Percentiles rank a stretch among this genome's conserved stretches.
phyloP scores from a whole-genome alignment of 2,113 vertebrate genomes.

The Arizona elegans region DNA sequence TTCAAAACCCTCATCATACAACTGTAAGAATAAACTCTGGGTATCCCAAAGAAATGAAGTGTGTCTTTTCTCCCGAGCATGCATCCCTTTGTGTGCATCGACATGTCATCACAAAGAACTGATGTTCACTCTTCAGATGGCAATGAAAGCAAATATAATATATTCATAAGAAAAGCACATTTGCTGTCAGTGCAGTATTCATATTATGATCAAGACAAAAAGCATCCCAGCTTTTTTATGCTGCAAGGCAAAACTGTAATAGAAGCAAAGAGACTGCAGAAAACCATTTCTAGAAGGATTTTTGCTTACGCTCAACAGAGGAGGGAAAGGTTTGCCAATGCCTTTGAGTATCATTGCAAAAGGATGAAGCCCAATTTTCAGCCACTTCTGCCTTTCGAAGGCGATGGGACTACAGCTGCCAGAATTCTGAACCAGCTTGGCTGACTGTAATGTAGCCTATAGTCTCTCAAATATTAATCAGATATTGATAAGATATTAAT shows the following conservation, averaged over 20 bases:
- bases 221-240: background rate
- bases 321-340: background rate
- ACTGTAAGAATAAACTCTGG: background rate
- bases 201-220: background rate
- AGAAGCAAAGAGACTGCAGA: background rate
- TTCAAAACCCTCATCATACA: background rate
- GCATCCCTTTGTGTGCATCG: background rate
- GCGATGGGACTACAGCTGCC: background rate
- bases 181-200: background rate
- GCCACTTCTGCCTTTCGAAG: background rate
- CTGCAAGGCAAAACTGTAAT: background rate
- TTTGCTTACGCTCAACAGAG: background rate
- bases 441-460: background rate
- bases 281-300: background rate
- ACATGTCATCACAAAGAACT: background rate
- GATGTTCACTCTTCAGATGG: background rate
- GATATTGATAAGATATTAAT: background rate
- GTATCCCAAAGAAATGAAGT: background rate
- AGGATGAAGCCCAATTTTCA: background rate
- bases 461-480: background rate
- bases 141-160: background rate
- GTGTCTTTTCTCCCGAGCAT: background rate
- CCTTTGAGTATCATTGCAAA: background rate
- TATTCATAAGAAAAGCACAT: background rate
- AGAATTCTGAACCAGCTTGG: background rate